Percentiles rank a stretch among this genome's conserved stretches.
Evolutionary conservation across 2,888 invertebrate species (phyloP).

Genomic region (Ochropleura plecta): DNA sequence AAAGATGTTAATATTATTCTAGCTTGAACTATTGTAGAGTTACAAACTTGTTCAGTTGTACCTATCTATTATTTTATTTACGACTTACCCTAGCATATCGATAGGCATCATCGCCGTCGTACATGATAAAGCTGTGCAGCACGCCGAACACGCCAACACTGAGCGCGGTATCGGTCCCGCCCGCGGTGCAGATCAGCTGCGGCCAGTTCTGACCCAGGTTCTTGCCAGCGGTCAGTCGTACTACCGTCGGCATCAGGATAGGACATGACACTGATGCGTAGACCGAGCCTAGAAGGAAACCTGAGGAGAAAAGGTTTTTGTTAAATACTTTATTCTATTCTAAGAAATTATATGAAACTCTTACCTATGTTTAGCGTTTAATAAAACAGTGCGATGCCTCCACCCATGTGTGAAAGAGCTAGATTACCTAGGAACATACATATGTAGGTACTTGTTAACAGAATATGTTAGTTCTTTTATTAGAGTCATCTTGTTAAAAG

Average conservation of each 20-base stretch:
- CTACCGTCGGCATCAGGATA: conserved; percentile 82
- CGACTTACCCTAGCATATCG: conserved; percentile 78
- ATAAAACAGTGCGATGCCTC: too few relatives aligned
- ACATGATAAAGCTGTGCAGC: conserved; percentile 80
- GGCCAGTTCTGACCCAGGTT: conserved; percentile 79
- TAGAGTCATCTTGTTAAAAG: background rate
- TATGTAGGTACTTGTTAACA: background rate
- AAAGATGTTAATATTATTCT: background rate
- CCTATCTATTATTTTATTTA: background rate
- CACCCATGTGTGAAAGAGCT: background rate
- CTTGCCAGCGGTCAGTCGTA: conserved; percentile 69
- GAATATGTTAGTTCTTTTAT: background rate
- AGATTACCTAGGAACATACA: background rate
- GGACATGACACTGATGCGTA: conserved; percentile 86
- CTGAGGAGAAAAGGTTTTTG: conserved; percentile 64
- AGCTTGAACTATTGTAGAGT: background rate
- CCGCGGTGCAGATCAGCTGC: conserved; percentile 83
- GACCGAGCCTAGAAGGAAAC: conserved; percentile 81
- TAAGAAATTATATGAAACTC: background rate
- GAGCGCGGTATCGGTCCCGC: conserved; percentile 84
- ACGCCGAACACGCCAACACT: conserved; percentile 86
- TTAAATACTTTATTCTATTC: background rate
- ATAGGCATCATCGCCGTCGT: conserved; percentile 76
- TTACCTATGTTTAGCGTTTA: background rate
- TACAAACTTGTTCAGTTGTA: background rate